Base-by-base conservation (phyloP, 2,113 vertebrate species). In the Xenus cinereus region DNA sequence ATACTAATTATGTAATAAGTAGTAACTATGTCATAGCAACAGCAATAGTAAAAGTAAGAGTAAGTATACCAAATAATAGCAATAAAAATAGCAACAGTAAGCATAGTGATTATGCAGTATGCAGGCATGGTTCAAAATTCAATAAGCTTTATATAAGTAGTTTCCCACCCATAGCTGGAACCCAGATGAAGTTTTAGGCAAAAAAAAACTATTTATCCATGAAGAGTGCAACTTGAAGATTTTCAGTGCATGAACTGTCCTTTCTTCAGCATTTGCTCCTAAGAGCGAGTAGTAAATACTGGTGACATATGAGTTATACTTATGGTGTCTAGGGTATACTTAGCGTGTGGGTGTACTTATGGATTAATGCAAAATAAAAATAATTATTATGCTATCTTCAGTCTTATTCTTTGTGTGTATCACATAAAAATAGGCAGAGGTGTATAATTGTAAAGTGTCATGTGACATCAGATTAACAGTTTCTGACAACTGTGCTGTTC, bases 311-410 rank as follows among this genome's bases (percentile, higher is more conserved):
- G 10, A 10, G 4, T 28, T 85, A 20, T 32, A 14, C 4, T 60
- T 21, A 16, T 1, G 1, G 5, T 9, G 46, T 2, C 3, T 41
- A 45, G 14, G 2, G 4, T 32, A 45, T n/a, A 26, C 6, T 78
- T 64, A 62, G 3, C 3, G 1, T 37, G 3, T 35, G 23, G 3
- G 2, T 50, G 72, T 54, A 54, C 33, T 62, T 67, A 26, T 0
- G 7, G 9, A 35, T 68, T 41, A n/a, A 62, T 23, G 19, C 1
- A 39, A 76, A 92, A 23, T 9, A 68, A 37, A 79, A 71, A 27
- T n/a, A 5, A 50, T 28, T 67, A 27, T n/a, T 63, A 7, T 43
- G 14, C 11, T 51, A 18, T 22, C 6, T 39, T 16, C 21, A 48
- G 20, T 51, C 23, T 27, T 37, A 41, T 19, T 74, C 6, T 35